Base-by-base conservation (phyloP, 30 jellyfish, hydroid and myxozoan species). In the Phacellophora camtschatica region DNA sequence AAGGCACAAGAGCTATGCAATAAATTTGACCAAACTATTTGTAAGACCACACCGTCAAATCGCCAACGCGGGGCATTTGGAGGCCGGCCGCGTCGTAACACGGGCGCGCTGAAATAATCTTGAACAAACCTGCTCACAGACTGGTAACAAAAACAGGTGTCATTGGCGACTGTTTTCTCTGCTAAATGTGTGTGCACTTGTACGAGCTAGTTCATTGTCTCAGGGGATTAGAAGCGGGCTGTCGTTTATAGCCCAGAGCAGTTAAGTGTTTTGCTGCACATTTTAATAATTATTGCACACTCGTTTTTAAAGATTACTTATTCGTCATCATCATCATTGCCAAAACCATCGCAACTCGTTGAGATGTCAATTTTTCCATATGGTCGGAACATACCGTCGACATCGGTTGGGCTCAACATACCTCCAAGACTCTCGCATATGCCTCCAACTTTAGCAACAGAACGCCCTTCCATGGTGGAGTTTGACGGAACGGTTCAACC, bases 351-450 rank as follows among this genome's bases (percentile, higher is more conserved):
- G n/a, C n/a, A n/a, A n/a, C n/a, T n/a, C 59, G 82, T 56, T 68
- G 90, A 49, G 19, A 77, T 80, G 91, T 80, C 91, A 37, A 56
- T 62, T 35, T 80, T 80, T 67, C 91, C 91, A 51, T 80, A 64
- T 19, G 66, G 66, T 54, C 84, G 91, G 66, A 70, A 79, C 66
- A 80, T 80, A 66, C 77, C 69, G 11, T 84, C 65, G 74, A 46
- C 91, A 41, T 46, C 91, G 15, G 19, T 80, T 33, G 65, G 83
- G 77, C 64, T 87, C 63, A 74, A 56, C 67, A 83, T 74, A 23
- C 97, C 97, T 13, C 97, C 97, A 42, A 50, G 97, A 55, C 89
- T 90, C 15, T 77, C 97, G 16, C 97, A 90, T 77, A 50, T 87
- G 90, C 97, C 97, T 39, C 97, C 92, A 49, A 35, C 89, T 57